Evolutionary conservation across 2,888 invertebrate species (phyloP).

Genomic region (Scaptomyza flava): DNA sequence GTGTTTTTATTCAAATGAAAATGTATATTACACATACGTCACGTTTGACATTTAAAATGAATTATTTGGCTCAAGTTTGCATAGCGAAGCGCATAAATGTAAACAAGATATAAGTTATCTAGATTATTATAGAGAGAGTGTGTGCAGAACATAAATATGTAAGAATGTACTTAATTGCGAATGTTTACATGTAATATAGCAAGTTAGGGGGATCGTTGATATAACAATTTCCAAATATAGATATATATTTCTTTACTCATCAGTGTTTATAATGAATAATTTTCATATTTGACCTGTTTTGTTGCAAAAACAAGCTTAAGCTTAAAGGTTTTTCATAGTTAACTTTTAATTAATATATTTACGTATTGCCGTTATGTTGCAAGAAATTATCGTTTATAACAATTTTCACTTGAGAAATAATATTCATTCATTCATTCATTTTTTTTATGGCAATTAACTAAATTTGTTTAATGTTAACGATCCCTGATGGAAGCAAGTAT

Average conservation of each 20-base stretch:
- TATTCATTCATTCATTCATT: no score
- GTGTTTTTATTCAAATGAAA: not conserved
- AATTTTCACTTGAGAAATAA: not conserved
- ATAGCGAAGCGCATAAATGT: constrained; percentile 55
- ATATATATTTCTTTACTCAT: no score
- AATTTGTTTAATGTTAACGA: no score
- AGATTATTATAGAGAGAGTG: constrained; percentile 9
- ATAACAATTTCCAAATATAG: not conserved
- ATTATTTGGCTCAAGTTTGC: constrained; percentile 42
- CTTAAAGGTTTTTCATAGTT: no score
- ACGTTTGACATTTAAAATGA: constrained; percentile 66
- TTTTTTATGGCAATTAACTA: no score
- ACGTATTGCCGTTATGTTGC: no score
- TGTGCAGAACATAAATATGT: constrained; percentile 10
- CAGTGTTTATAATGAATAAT: no score
- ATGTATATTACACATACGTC: constrained; percentile 52
- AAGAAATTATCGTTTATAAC: not conserved
- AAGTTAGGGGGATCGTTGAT: not conserved
- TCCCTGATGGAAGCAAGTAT: no score
- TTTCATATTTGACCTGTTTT: no score
- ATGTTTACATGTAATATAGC: not conserved
- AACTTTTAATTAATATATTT: no score
- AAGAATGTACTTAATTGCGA: not conserved
- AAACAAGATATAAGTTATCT: constrained; percentile 55
- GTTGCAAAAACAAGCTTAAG: no score